Base-by-base conservation (phyloP, 2,797 vertebrate genomes). In the Danio tinwini region DNA sequence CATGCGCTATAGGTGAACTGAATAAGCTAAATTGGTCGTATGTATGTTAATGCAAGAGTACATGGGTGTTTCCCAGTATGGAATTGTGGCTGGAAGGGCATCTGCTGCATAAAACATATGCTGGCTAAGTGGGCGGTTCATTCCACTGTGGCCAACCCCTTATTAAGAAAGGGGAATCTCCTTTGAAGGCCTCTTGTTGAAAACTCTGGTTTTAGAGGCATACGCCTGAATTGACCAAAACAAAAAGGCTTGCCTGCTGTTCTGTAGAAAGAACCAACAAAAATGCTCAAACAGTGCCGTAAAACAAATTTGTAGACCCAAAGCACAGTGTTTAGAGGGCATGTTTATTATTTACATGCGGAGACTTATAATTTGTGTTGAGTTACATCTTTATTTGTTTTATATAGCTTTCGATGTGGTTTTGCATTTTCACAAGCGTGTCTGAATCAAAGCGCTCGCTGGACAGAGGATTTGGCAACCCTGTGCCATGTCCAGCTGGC, bases 401-500 rank as follows among this genome's bases (percentile, higher is more conserved):
- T 13, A 39, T 17, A 49, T 71, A 44, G 45, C 17, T 78, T 74
- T 59, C 70, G 70, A 7, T 74, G 70, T 50, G 68, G 55, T 56
- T 80, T 81, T 53, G 50, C 52, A 53, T 80, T 62, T 14, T 13
- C 40, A 59, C 61, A 67, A 76, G n/a, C n/a, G 61, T 78, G 59
- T 74, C 55, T 72, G 16, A 58, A 45, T 77, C 29, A 49, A n/a
- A n/a, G n/a, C n/a, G n/a, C n/a, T 76, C 47, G 45, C 53, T 73
- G 21, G 50, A 76, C 42, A 56, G 56, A 56, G 45, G 62, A 85
- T 59, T 71, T 85, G 83, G 83, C 86, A 84, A 86, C 85, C 86
- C 86, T 87, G 85, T 84, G 80, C 85, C 49, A 83, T 63, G 55
- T 87, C 78, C 80, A 84, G 82, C 85, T 87, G 90, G 88, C 87